These are phyloP conservation scores for Pseudomyrmex sp. DNA, from an alignment of 1,140 invertebrate species.

Conservation along the genomic window DNA sequence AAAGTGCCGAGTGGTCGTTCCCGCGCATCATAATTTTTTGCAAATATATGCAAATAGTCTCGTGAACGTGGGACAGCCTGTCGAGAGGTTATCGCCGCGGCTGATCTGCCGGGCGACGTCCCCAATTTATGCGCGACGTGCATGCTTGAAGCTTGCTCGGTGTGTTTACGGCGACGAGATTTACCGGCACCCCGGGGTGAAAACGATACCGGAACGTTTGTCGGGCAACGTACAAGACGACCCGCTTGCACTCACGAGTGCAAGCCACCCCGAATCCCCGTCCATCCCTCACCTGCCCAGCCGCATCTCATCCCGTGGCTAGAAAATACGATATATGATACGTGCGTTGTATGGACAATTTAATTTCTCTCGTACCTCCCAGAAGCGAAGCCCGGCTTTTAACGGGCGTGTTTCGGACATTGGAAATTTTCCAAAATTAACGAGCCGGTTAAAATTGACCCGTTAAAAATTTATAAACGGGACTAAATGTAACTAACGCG, in stretches of 20 bases:
- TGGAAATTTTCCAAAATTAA: constrained; percentile 7
- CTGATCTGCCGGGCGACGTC: constrained; percentile 70
- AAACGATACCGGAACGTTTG: constrained; percentile 70
- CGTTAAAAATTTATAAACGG: neutral
- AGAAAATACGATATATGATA: constrained; percentile 49
- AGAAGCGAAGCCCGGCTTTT: neutral
- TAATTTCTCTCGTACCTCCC: constrained; percentile 56
- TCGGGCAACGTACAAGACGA: constrained; percentile 64
- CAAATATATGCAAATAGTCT: constrained; percentile 65
- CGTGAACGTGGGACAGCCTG: constrained; percentile 69
- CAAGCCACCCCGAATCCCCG: constrained; percentile 12
- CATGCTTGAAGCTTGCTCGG: constrained; percentile 60
- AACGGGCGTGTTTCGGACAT: constrained; percentile 4
- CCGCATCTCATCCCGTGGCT: neutral
- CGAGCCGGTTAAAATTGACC: neutral
- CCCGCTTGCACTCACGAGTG: constrained; percentile 55
- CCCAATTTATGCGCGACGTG: constrained; percentile 76
- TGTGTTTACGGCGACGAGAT: constrained; percentile 70
- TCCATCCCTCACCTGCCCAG: neutral
- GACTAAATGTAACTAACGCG: neutral
- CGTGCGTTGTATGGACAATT: constrained; percentile 64
- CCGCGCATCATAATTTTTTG: constrained; percentile 55
- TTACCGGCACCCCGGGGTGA: constrained; percentile 67
- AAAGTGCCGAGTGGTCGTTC: neutral
- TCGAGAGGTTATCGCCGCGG: constrained; percentile 76